Evolutionary conservation across 2,888 invertebrate genomes (phyloP), one percentile per base, ranked within the genome.

Genomic region (Chrysopilus asiliformis): DNA sequence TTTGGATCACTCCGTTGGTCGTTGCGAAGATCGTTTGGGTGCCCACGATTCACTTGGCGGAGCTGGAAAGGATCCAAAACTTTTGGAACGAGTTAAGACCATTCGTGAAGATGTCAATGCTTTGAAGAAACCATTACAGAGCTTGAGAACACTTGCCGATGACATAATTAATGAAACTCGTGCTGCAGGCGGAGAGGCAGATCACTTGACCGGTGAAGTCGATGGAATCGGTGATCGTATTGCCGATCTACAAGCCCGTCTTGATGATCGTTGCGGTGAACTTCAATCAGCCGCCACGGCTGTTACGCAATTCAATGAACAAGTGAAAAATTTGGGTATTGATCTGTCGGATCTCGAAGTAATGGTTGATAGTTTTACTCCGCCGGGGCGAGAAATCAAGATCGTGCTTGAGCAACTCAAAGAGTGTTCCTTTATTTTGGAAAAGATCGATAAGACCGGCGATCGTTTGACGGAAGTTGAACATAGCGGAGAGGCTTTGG

Each of bases 301-400:
- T 1, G 78, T 87, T 32, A 75, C 84, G 0, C 82, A 84, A 50
- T 90, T 90, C 65, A 85, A 86, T 64, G 87, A 89, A 43, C 79
- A 84, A 64, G 79, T 89, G 10, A 90, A 89, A 62, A 69, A 63
- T 26, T 67, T 91, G 2, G 75, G 76, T 14, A 71, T 79, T 44
- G 82, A 90, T 55, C 63, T 94, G 3, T 71, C 78, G 0, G 76
- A 75, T 36, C 62, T 94, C 35, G 93, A 94, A 55, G 75, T 76
- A 37, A 85, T 90, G 46, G 64, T 94, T 24, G 87, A 89, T 51
- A 66, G 71, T 22, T 82, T 93, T 74, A 79, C 80, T 52, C 80
- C 93, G 1, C 79, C 90, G 0, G 91, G 79, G 2, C 72, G 94
- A 13, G 94, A 94, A 57, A 72, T 90, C 29, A 84, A 86, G 56